Base-by-base conservation (phyloP, 2,888 invertebrate genomes). In the Perizoma affinitatum region DNA sequence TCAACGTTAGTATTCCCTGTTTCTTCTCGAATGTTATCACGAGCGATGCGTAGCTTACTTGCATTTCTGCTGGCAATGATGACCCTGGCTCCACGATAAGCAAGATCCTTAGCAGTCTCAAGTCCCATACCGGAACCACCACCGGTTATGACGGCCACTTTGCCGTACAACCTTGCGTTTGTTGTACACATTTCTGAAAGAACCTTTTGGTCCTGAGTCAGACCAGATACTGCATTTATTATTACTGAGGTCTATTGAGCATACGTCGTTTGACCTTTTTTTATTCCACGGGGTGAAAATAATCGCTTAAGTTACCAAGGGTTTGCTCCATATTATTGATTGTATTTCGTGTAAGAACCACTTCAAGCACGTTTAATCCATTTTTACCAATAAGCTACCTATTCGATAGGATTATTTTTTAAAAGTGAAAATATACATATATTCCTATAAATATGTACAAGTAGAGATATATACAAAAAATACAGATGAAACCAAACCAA, bases 111-210 rank as follows among this genome's bases (percentile, higher is more conserved):
- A 0, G 94, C 96, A 0, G 96, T 95, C 86, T 96, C 96, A 76
- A 94, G 94, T 4, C 97, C 97, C 66, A 97, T 96, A 4, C 97
- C 97, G 0, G 95, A 95, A 79, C 96, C 97, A 0, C 96, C 94
- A 6, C 97, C 97, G 0, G 97, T 97, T 6, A 97, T 88, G 53
- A 97, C 93, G 0, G 94, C 92, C 51, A 95, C 90, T 93, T 96
- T 95, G 48, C 93, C 94, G 0, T 77, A 53, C 7, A 88, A 58
- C 46, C 71, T 73, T 0, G 74, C 76, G 46, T 74, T 75, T 0
- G 66, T 69, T 38, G 57, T 64, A 44, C 70, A 73, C 66, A 69
- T 67, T 36, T 62, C 49, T 43, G 9, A 58, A 35, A n/a, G 50
- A 35, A 60, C 59, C 45, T 34, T 49, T 54, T 46, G 10, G 51